phyloP scores from a whole-genome alignment of 1,140 invertebrate genomes.

The Archegozetes longisetosus region DNA sequence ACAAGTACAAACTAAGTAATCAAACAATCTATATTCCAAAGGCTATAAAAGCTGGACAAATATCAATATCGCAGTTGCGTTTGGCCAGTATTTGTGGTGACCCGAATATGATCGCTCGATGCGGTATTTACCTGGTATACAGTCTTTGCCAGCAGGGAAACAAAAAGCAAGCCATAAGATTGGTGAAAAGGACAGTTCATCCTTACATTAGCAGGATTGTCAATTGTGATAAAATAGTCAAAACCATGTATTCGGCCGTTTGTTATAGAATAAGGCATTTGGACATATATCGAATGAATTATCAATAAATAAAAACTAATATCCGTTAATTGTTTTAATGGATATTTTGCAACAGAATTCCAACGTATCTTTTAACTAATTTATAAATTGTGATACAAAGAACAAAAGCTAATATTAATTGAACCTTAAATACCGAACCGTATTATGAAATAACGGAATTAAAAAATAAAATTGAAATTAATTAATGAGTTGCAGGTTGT shows the following conservation, averaged over 20 bases:
- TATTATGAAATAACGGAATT: too few species aligned
- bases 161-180: neutral
- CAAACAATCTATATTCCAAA: slow-evolving; percentile 33
- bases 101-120: slow-evolving; percentile 54
- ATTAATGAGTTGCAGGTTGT: neutral
- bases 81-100: slow-evolving; percentile 61
- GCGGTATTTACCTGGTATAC: slow-evolving; percentile 65
- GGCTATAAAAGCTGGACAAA: slow-evolving; percentile 69
- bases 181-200: slow-evolving; percentile 4
- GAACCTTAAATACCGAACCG: too few species aligned
- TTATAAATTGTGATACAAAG: too few species aligned
- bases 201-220: neutral
- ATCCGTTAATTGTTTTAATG: too few species aligned
- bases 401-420: too few species aligned
- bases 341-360: too few species aligned
- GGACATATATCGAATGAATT: slow-evolving; percentile 1
- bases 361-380: too few species aligned
- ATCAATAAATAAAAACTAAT: neutral
- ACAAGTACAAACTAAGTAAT: too few species aligned
- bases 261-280: slow-evolving; percentile 5
- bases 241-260: slow-evolving; percentile 14
- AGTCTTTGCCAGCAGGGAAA: slow-evolving; percentile 61
- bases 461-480: too few species aligned
- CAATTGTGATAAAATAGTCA: slow-evolving; percentile 11
- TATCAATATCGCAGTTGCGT: slow-evolving; percentile 61